Percentiles rank a stretch among this genome's conserved stretches.
Conservation (phyloP, 2,113 vertebrate genomes). For the Sprattus sprattus region DNA sequence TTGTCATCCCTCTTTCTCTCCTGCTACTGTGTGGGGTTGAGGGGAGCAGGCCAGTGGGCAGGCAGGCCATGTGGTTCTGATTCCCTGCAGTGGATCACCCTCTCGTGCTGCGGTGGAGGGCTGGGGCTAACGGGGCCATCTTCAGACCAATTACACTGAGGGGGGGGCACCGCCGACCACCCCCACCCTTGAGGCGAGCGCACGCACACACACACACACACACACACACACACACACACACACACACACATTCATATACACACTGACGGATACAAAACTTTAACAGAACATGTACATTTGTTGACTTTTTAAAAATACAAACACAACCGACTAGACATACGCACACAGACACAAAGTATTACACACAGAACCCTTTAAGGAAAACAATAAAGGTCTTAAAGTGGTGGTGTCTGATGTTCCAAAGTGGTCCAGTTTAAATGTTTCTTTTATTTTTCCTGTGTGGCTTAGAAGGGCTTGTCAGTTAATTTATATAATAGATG, state of each 20-base stretch:
- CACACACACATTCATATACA: constrained; percentile 18
- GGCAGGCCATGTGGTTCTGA: constrained; percentile 11
- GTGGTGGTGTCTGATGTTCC: background rate
- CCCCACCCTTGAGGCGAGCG: constrained; percentile 46
- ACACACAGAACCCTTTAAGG: background rate
- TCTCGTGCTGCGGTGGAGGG: background rate
- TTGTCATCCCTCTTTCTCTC: constrained; percentile 48
- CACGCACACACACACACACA: constrained; percentile 9
- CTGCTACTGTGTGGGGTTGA: constrained; percentile 2
- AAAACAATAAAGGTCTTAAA: background rate
- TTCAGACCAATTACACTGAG: constrained; percentile 12
- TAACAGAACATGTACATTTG: background rate
- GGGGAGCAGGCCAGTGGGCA: background rate
- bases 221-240: constrained; percentile 41
- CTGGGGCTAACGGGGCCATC: constrained; percentile 16
- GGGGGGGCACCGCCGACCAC: constrained; percentile 36
- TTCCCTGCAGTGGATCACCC: constrained; percentile 10
- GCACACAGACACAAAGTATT: background rate
- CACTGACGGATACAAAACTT: background rate
- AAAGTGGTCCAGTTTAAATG: background rate
- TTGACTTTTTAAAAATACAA: background rate
- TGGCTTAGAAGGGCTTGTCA: background rate
- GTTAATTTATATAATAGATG: background rate
- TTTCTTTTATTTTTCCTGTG: background rate
- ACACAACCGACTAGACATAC: background rate